Evolutionary conservation across 2,888 invertebrate genomes (phyloP).

Genomic region (Hirtodrosophila alboralis): DNA sequence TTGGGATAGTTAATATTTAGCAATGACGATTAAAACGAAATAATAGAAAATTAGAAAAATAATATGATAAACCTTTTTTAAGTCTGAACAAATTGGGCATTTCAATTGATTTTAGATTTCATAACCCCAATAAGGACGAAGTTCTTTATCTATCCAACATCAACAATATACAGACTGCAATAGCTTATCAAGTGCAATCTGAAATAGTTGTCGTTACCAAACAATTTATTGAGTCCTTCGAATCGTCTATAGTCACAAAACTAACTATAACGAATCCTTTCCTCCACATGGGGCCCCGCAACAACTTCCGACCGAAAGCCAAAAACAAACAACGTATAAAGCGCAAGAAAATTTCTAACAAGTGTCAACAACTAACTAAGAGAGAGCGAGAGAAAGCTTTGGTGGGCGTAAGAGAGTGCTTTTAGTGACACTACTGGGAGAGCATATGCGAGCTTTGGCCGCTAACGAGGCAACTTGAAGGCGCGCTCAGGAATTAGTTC

Average conservation of each 20-base stretch:
- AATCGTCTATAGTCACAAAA: constrained; percentile 23
- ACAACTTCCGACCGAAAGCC: constrained; percentile 31
- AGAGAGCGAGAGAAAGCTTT: constrained; percentile 37
- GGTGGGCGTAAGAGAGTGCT: constrained; percentile 18
- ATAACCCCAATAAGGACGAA: not conserved
- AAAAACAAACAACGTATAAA: constrained; percentile 39
- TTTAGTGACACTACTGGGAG: constrained; percentile 17
- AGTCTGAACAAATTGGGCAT: not conserved
- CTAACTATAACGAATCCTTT: constrained; percentile 5
- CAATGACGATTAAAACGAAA: no score
- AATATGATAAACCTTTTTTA: no score
- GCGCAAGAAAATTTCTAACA: constrained; percentile 65
- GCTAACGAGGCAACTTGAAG: constrained; percentile 25
- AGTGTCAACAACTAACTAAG: constrained; percentile 53
- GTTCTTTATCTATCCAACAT: not conserved
- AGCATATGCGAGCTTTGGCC: constrained; percentile 28
- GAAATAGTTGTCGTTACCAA: constrained; percentile 36
- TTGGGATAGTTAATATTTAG: no score
- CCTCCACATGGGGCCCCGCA: constrained; percentile 19
- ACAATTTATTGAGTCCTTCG: constrained; percentile 60
- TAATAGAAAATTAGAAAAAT: no score
- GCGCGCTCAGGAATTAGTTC: constrained; percentile 44
- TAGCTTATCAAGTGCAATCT: constrained; percentile 52
- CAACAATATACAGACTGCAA: constrained; percentile 4
- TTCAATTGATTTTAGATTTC: not conserved